These are phyloP conservation scores for Punctoribates punctum DNA, from an alignment of 2,888 invertebrate genomes.

Conservation along the genomic window DNA sequence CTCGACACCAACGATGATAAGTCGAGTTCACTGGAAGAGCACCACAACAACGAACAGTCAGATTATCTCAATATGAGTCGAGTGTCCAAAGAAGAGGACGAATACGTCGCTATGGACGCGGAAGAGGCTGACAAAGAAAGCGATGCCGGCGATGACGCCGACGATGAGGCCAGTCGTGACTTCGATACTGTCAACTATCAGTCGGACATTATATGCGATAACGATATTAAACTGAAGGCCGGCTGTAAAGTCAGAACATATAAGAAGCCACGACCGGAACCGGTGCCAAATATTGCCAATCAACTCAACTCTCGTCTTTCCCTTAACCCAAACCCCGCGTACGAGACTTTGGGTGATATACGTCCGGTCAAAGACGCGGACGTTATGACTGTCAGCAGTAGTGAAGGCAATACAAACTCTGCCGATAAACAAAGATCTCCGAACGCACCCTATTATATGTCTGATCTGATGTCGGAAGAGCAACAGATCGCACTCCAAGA, in stretches of 20 bases:
- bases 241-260: slow-evolving; percentile 41
- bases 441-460: slow-evolving; percentile 73
- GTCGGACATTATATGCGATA: slow-evolving; percentile 28
- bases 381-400: not conserved
- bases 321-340: slow-evolving; percentile 34
- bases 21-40: not conserved
- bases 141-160: slow-evolving; percentile 56
- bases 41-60: slow-evolving; percentile 30
- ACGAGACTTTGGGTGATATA: slow-evolving; percentile 29
- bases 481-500: slow-evolving; percentile 38
- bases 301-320: slow-evolving; percentile 9
- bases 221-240: slow-evolving; percentile 39
- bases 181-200: slow-evolving; percentile 56
- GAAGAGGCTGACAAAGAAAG: slow-evolving; percentile 36
- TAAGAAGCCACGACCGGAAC: slow-evolving; percentile 38
- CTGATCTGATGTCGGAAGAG: slow-evolving; percentile 61
- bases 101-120: slow-evolving; percentile 46
- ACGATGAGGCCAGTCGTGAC: slow-evolving; percentile 76
- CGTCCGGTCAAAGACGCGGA: not conserved
- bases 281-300: not conserved
- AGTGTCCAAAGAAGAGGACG: slow-evolving; percentile 42
- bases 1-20: slow-evolving; percentile 1
- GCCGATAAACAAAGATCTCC: slow-evolving; percentile 39
- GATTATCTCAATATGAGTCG: slow-evolving; percentile 45
- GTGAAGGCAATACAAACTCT: not conserved